These are phyloP conservation scores for Pogonomyrmex californicus DNA, from an alignment of 1,140 invertebrate species.

Conservation along the genomic window DNA sequence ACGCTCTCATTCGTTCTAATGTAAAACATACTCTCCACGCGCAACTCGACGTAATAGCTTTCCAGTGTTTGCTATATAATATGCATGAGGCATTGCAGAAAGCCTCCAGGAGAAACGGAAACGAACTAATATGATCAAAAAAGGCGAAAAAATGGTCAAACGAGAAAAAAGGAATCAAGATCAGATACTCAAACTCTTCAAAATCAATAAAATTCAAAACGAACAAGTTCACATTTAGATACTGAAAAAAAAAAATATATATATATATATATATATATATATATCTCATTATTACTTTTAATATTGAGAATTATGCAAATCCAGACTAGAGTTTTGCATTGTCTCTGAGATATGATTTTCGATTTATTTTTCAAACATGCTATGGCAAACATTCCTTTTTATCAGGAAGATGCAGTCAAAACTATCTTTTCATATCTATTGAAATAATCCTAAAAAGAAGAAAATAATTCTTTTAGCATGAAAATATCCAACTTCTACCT, in stretches of 20 bases:
- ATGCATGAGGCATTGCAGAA: constrained; percentile 21
- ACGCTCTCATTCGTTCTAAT: constrained; percentile 15
- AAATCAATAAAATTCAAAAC: not conserved
- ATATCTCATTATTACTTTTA: constrained; percentile 20
- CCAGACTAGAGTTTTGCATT: not conserved
- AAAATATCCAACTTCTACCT: not conserved
- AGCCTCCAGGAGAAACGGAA: constrained; percentile 9
- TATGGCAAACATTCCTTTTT: constrained; percentile 6
- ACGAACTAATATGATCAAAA: constrained; percentile 3
- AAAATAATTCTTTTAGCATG: not conserved
- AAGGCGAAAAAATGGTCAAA: not conserved
- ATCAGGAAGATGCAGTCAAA: not conserved
- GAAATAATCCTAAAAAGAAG: not conserved
- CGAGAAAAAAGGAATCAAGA: not conserved
- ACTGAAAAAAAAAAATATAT: not conserved
- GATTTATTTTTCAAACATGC: not conserved
- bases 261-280: too few species aligned
- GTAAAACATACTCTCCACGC: constrained; percentile 23
- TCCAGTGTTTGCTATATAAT: constrained; percentile 40
- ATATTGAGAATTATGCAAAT: not conserved
- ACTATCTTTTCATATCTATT: not conserved
- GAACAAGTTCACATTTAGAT: not conserved
- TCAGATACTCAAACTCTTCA: not conserved
- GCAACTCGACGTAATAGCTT: constrained; percentile 42
- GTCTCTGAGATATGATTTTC: not conserved